Base-by-base conservation (phyloP, 2,797 vertebrate genomes). In the Pagetopsis macropterus region DNA sequence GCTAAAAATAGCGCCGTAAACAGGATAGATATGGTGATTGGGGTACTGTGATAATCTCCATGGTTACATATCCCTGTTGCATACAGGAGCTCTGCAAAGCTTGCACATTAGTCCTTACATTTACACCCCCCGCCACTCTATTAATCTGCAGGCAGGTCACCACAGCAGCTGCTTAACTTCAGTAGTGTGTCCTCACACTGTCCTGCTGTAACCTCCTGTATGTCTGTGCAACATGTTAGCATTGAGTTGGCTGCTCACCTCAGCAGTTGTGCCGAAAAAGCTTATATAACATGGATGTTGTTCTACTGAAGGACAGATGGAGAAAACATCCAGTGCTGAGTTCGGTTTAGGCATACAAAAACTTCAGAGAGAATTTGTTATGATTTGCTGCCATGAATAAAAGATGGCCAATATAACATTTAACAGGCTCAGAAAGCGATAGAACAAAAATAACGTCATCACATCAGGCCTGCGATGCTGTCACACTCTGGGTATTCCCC, bases 401-500 rank as follows among this genome's bases (percentile, higher is more conserved):
- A 92, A 87, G 78, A 91, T 88, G 75, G 61, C 10, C 51, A 43
- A 74, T 88, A 78, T 86, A 84, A 92, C 83, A 91, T 84, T 83
- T 50, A 87, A 86, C 73, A 85, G 84, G 48, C 79, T 81, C 68
- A 49, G 76, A 86, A 89, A 86, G 83, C 17, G 9, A 67, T 44
- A 70, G 84, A 85, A 84, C 77, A 80, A 79, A 89, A 88, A 86
- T 87, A 87, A 86, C 82, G 75, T 88, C 88, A 90, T 81, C 61
- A 87, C 72, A 69, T 78, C 75, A 58, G 76, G 65, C 51, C 70
- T 45, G 58, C 27, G 21, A 72, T 31, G 79, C 79, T 81, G 89
- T 90, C 90, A 87, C 83, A 86, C 84, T 86, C 68, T 85, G 90
- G 91, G 89, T 92, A 91, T 93, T 93, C 88, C 90, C 91, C 90